Conservation (phyloP, 2,797 vertebrate species). For the Aulostomus chinensis region DNA sequence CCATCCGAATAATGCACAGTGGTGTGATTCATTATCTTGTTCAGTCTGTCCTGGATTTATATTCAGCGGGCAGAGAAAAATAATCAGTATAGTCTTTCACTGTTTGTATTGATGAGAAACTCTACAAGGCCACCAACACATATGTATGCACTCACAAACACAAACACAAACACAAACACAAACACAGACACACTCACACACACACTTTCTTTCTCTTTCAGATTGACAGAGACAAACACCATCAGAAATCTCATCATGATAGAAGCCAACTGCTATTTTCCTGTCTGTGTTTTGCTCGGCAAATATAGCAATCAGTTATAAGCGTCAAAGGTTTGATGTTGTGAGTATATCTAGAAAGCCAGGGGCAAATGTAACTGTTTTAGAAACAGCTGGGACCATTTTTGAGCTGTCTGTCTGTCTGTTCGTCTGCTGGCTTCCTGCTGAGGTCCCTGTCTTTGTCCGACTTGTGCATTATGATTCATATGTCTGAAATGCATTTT, state of each 20-base stretch:
- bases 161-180: conserved; percentile 38
- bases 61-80: conserved; percentile 16
- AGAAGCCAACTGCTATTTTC: conserved; percentile 20
- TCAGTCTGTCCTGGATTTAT: conserved; percentile 39
- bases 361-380: conserved; percentile 58
- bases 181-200: conserved; percentile 3
- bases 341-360: conserved; percentile 32
- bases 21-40: conserved; percentile 49
- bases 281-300: conserved; percentile 21
- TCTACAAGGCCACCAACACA: conserved; percentile 16
- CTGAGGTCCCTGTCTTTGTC: conserved; percentile 49
- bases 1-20: conserved; percentile 6
- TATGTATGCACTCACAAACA: neutral
- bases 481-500: conserved; percentile 63
- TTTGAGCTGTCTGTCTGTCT: conserved; percentile 54
- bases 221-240: conserved; percentile 25
- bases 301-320: conserved; percentile 35
- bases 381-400: conserved; percentile 61
- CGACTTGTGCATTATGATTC: conserved; percentile 70
- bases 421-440: conserved; percentile 43
- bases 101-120: conserved; percentile 40
- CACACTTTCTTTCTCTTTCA: no score
- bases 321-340: conserved; percentile 12
- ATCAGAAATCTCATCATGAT: no score
- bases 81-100: conserved; percentile 25